A percentile compares a stretch with the other conserved stretches of the same genome.
Evolutionary conservation across 2,797 vertebrate species (phyloP).

Genomic region (Trematomus bernacchii): DNA sequence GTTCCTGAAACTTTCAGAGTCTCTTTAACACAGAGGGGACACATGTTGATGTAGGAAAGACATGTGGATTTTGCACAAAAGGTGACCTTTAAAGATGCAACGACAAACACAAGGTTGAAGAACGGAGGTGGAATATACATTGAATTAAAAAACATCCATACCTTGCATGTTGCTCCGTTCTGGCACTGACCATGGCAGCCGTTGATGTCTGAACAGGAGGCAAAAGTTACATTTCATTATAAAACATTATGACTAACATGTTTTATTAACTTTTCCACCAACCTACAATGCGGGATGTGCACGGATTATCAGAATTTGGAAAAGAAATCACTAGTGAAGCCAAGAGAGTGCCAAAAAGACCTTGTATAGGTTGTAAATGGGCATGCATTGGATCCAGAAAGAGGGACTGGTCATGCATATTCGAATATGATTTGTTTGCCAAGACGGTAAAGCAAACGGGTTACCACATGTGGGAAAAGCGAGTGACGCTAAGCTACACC

Average conservation of each 20-base stretch:
- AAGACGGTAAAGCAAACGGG: conserved; percentile 41
- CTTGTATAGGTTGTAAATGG: neutral
- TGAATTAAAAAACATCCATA: conserved; percentile 50
- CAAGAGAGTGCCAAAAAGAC: conserved; percentile 24
- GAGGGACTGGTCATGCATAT: conserved; percentile 56
- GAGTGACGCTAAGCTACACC: conserved; percentile 50
- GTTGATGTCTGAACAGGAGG: conserved; percentile 83
- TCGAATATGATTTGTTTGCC: conserved; percentile 11
- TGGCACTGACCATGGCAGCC: conserved; percentile 92
- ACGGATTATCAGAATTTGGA: conserved; percentile 47
- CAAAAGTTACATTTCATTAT: neutral
- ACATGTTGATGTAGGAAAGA: too few relatives aligned
- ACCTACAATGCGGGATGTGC: conserved; percentile 17
- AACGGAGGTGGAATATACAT: neutral
- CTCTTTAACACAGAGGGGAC: too few relatives aligned
- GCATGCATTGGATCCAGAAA: conserved; percentile 50
- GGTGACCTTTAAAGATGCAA: neutral
- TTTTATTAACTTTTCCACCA: neutral
- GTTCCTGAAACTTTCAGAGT: too few relatives aligned
- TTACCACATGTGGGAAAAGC: conserved; percentile 62
- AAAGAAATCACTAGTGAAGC: conserved; percentile 49
- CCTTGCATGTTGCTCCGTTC: conserved; percentile 94
- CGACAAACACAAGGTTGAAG: neutral
- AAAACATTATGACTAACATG: conserved; percentile 4
- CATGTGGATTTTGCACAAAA: too few relatives aligned